Base-by-base conservation (phyloP, 2,888 invertebrate species). In the Phaedon cochleariae region DNA sequence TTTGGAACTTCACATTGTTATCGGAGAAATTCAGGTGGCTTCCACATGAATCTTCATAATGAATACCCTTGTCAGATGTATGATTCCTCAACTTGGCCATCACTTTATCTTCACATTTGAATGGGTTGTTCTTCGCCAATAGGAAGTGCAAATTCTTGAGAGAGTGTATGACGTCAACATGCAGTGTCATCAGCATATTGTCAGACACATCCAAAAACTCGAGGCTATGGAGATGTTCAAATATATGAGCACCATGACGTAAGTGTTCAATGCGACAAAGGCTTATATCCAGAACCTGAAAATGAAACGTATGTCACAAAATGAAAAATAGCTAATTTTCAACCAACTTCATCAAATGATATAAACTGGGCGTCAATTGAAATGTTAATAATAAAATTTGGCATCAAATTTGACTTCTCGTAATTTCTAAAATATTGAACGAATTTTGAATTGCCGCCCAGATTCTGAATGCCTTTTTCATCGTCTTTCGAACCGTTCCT, bases 101-200 rank as follows among this genome's bases (percentile, higher is more conserved):
- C 0, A 80, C 78, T 72, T 85, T 85, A 73, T 82, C 80, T 74
- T 85, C 86, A 75, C 90, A 90, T 61, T 85, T 83, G 80, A 87
- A 86, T 62, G 85, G 86, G 70, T 90, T 90, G 67, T 85, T 86
- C 21, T 85, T 81, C 1, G 89, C 76, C 74, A 87, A 85, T 34
- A 90, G 73, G 55, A 84, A 79, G 59, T 85, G 83, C 52, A 90
- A 75, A 67, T 85, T 85, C 0, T 79, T 79, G 48, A 90, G 74
- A 0, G 85, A 84, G 59, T 83, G 78, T 3, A 90, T 80, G 0
- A 86, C 83, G 21, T 85, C 84, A 0, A 84, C 74, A 58, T 82
- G 85, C 0, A 90, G 67, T 3, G 86, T 85, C 12, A 87, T 83
- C 68, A 90, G 80, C 68, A 87, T 87, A 75, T 91, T 91, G 70